Conservation (phyloP, 2,113 vertebrate species). For the Eupsittula cactorum region DNA sequence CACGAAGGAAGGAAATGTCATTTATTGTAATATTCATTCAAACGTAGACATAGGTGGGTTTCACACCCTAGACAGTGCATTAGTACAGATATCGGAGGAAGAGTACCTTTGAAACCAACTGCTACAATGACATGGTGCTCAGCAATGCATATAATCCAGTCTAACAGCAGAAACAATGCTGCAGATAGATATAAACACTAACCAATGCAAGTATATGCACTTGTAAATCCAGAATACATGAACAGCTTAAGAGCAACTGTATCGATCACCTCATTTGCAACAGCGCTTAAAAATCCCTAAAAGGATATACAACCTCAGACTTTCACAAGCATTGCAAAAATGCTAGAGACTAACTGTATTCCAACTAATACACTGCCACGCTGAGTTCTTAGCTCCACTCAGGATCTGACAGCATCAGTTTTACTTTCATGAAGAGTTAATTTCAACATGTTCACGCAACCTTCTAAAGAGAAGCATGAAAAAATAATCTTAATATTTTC, state of each 20-base stretch:
- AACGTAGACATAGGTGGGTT: background rate
- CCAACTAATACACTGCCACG: rapidly evolving
- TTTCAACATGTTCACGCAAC: background rate
- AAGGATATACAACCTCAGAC: background rate
- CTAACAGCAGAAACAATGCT: background rate
- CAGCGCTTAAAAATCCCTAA: background rate
- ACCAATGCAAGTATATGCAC: background rate
- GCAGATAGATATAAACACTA: background rate
- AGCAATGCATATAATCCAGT: background rate
- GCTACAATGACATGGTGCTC: background rate
- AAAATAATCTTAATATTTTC: background rate
- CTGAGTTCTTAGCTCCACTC: background rate
- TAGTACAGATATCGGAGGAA: background rate
- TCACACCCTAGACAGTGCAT: background rate
- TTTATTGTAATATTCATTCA: background rate
- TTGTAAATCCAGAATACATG: background rate
- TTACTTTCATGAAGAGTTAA: background rate
- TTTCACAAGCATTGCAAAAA: background rate
- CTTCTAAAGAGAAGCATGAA: background rate
- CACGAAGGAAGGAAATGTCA: background rate
- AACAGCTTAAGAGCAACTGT: background rate
- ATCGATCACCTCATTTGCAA: background rate
- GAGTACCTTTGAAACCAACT: background rate
- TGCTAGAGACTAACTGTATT: background rate
- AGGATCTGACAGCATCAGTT: background rate